Evolutionary conservation across 2,797 vertebrate species (phyloP), one percentile per base, ranked within the genome.

Genomic region (Cygnus olor): DNA sequence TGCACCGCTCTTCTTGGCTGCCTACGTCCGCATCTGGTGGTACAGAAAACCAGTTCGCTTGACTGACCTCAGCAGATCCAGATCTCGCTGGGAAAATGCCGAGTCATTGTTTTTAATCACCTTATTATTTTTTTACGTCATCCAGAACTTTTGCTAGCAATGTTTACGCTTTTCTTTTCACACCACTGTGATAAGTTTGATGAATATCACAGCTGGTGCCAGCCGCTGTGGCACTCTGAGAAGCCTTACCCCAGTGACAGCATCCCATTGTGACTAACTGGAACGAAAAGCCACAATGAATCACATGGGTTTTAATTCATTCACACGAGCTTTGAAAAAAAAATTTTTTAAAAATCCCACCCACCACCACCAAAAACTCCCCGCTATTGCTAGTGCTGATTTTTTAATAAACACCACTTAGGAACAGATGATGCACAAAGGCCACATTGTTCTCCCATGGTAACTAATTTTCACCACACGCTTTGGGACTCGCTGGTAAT

Each of bases 361-460:
- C 28, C 28, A 65, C 13, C 63, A 44, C 12, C 63, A 65, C 14
- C 40, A 65, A 79, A 89, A 78, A 85, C 34, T 40, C 63, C 28
- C 24, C 19, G 18, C 20, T 68, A 74, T 49, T 87, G 42, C 34
- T 17, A 8, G 36, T 32, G 80, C 11, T 61, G 16, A 40, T 51
- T 90, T 93, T 87, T 61, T 40, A 93, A 85, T 79, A 71, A 94
- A 54, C 19, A 25, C 14, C 32, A 65, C 65, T 85, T 78, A 94
- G 49, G 71, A 83, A 65, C 5, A 96, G 85, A 83, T 86, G 44
- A 94, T 77, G 84, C 83, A 86, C 73, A 91, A 95, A 95, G 90
- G 54, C 63, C 73, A 83, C 58, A 8, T 25, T 51, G 17, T 69
- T 83, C n/a, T 74, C 36, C 68, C 40, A 8, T 15, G 2, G 47